Evolutionary conservation across 2,888 invertebrate genomes (phyloP).

Genomic region (Xestia rhomboidea): DNA sequence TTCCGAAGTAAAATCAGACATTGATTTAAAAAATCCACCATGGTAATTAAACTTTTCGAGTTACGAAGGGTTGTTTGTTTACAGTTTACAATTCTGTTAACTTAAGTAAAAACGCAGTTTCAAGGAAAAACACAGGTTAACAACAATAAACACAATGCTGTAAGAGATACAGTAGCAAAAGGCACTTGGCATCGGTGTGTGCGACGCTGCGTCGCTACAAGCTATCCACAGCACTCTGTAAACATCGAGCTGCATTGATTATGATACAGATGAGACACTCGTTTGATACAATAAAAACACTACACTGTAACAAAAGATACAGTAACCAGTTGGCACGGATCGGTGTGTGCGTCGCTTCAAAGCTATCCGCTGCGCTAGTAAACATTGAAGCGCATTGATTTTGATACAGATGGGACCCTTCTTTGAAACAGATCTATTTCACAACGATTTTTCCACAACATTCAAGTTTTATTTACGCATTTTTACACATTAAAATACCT

Average conservation of each 20-base stretch:
- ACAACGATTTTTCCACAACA: not conserved
- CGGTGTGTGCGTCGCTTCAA: constrained; percentile 64
- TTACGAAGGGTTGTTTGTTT: not conserved
- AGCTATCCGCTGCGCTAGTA: constrained; percentile 66
- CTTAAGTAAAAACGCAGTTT: not conserved
- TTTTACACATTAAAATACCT: not conserved
- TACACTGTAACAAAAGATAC: constrained; percentile 65
- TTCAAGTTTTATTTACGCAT: not conserved
- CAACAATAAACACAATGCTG: constrained; percentile 22
- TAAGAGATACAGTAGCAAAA: constrained; percentile 63
- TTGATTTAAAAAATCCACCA: not conserved
- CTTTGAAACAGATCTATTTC: constrained; percentile 1
- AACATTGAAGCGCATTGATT: constrained; percentile 67
- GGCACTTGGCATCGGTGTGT: constrained; percentile 72
- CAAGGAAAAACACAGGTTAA: not conserved
- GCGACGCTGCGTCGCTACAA: constrained; percentile 59
- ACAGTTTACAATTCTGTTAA: not conserved
- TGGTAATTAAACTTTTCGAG: not conserved
- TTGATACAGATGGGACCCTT: constrained; percentile 58
- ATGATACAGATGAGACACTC: constrained; percentile 59
- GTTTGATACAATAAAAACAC: constrained; percentile 16
- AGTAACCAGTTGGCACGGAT: constrained; percentile 73
- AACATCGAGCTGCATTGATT: constrained; percentile 68
- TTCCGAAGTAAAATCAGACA: not conserved
- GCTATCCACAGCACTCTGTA: constrained; percentile 67